Base-by-base conservation (phyloP, 1,140 invertebrate genomes). In the Drosophila subobscura region DNA sequence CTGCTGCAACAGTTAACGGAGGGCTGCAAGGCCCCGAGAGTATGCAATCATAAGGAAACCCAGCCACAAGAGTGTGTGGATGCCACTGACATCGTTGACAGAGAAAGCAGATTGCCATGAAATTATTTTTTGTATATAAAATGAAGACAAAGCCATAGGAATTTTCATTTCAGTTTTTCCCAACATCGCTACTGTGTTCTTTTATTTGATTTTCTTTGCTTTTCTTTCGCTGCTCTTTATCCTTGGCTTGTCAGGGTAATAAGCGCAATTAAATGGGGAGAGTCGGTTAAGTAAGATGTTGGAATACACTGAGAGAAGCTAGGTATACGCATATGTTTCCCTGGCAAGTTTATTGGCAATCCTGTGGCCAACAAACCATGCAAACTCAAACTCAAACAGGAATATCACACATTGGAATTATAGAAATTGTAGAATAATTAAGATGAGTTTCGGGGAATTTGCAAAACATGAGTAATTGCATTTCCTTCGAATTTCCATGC, bases 191-290 rank as follows among this genome's bases (percentile, higher is more conserved):
- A 5, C n/a, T 49, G 12, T 12, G 14, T 47, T 5, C 14, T 25
- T 47, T 63, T 47, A 23, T 51, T 50, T 67, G 54, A 27, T 47
- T 33, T 46, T 27, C 29, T 10, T 12, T 12, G 33, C 33, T 1
- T 12, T 37, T 4, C 8, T 12, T 37, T 37, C 33, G 33, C 8
- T 10, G 33, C 33, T 10, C 0, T 45, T 67, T 23, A 29, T 55
- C 37, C 54, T 44, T 55, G 51, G 46, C 52, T 56, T 41, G 60
- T 29, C 60, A 37, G 64, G 60, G 67, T 88, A 86, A 88, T 86
- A 88, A 78, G 83, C 57, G 70, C 81, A 86, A 85, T 85, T 85
- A 85, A 40, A 40, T 64, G 45, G 46, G 37, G 41, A 46, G 41
- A 65, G 41, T 37, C 33, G 44, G 37, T 20, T n/a, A 29, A 41